phyloP scores from a whole-genome alignment of 2,888 invertebrate species.

The Morinoia aosen region DNA sequence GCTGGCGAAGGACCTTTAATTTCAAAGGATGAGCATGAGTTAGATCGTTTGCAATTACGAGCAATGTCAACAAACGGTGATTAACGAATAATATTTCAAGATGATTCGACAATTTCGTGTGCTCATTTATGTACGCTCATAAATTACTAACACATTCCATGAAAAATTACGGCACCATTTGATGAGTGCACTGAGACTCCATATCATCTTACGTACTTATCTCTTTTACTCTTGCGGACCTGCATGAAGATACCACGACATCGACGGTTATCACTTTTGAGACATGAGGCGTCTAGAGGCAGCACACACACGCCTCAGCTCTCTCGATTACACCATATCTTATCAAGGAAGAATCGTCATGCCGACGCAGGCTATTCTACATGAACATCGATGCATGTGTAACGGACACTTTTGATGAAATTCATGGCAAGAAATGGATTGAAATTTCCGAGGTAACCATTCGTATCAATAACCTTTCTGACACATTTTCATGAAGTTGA shows the following conservation, averaged over 20 bases:
- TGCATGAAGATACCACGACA: background rate
- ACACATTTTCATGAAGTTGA: background rate
- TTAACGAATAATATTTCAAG: background rate
- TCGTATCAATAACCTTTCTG: background rate
- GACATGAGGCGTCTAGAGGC: background rate
- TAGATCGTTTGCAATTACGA: background rate
- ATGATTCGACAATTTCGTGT: background rate
- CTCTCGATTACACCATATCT: background rate
- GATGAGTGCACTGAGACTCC: background rate
- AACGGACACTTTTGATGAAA: background rate
- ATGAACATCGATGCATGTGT: background rate
- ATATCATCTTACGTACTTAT: no score
- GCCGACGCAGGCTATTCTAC: background rate
- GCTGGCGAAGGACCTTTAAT: background rate
- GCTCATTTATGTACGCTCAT: background rate
- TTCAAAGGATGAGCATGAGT: background rate
- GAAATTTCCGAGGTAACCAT: background rate
- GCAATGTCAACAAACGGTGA: background rate
- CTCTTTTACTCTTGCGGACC: background rate
- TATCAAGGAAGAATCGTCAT: background rate
- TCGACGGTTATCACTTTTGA: background rate
- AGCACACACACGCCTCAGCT: background rate
- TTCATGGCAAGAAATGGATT: background rate
- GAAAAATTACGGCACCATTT: background rate
- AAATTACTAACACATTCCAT: background rate